phyloP scores from a whole-genome alignment of 2,888 invertebrate species.

The Apodemia zela region DNA sequence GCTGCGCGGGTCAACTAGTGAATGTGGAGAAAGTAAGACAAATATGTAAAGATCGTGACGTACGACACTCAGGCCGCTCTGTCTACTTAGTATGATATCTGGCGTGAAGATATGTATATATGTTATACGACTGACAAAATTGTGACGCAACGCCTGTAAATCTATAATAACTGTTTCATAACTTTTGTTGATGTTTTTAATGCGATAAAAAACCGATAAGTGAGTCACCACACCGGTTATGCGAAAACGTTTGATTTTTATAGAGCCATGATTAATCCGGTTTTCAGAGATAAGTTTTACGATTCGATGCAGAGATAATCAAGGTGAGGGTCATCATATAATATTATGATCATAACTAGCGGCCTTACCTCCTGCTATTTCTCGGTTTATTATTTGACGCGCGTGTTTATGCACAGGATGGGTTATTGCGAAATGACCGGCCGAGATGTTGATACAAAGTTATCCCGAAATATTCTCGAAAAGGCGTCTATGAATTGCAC shows the following conservation, averaged over 20 bases:
- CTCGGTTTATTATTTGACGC: constrained; percentile 14
- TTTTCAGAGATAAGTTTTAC: background rate
- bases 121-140: background rate
- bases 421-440: too few species aligned
- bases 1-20: too few species aligned
- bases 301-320: constrained; percentile 8
- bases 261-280: constrained; percentile 8
- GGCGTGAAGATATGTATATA: too few species aligned
- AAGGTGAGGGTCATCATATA: constrained; percentile 17
- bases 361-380: constrained; percentile 34
- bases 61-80: too few species aligned
- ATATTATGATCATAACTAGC: constrained; percentile 29
- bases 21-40: too few species aligned
- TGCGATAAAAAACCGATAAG: background rate
- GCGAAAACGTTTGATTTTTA: constrained; percentile 14
- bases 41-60: too few species aligned
- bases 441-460: too few species aligned
- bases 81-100: too few species aligned
- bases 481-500: too few species aligned
- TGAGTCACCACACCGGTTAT: constrained; percentile 1
- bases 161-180: constrained; percentile 7
- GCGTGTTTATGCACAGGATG: too few species aligned
- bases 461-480: too few species aligned
- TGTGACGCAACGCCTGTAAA: background rate
- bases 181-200: constrained; percentile 10